Base-by-base conservation (phyloP, 2,888 invertebrate genomes). In the Pharmacophagus antenor region DNA sequence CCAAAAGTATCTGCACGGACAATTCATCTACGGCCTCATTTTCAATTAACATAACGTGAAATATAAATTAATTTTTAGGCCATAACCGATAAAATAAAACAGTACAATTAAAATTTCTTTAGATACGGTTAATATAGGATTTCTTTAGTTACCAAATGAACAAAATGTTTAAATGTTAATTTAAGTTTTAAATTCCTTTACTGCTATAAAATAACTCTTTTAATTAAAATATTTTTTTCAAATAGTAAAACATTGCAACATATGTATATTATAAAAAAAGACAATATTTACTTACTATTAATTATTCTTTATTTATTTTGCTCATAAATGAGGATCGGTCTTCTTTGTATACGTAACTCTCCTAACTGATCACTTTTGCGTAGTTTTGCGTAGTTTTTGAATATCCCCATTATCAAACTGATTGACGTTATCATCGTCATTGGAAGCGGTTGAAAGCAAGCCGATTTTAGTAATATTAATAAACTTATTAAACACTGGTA, bases 391-490 rank as follows among this genome's bases (percentile, higher is more conserved):
- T 56, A 51, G 55, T 55, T 62, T 59, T 56, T n/a, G 56, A 20
- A 61, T 55, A 49, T 48, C 25, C n/a, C 22, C n/a, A 48, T 58
- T 67, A 67, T 66, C 66, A 57, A 41, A 20, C 52, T 65, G 72
- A 72, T 67, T 69, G 72, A 71, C 71, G 62, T 67, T 73, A 73
- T 74, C 71, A 59, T 44, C 62, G 62, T 53, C 58, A 56, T 64
- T 65, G 62, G 63, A 62, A 61, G 58, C 53, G 58, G 58, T 61
- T 49, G 58, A 54, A 56, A 50, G 56, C 31, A 57, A 44, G 48
- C 53, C 56, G 63, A 61, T 42, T 31, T 21, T 60, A 55, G 56
- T 59, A 18, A 18, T 53, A 53, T 53, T 53, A 51, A 3, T 31
- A 31, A 37, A 15, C 37, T n/a, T 37, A 8, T 5, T n/a, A 37